Base-by-base conservation (phyloP, 2,888 invertebrate genomes). In the Dasypogon diadema region DNA sequence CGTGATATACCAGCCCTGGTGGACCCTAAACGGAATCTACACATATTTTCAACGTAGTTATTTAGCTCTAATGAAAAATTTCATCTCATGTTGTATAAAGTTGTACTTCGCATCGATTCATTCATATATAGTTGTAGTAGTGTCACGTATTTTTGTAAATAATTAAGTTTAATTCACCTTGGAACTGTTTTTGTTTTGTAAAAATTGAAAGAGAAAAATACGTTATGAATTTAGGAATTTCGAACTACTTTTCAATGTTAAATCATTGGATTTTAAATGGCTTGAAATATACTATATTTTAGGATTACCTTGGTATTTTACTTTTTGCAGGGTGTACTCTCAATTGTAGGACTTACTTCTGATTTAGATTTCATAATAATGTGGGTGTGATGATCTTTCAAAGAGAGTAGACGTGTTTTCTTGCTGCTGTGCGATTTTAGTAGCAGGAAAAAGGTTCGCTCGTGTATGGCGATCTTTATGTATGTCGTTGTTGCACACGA, bases 51-150 rank as follows among this genome's bases (percentile, higher is more conserved):
- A 58, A 34, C 2, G 16, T 56, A 56, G 26, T n/a, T 24, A 22
- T 24, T 58, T 30, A 58, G 58, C 18, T 58, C 8, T 4, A 26
- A 30, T 5, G 4, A 8, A 8, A 5, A 58, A 2, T 12, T 37
- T 60, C 60, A 60, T 21, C 21, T 42, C 60, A 60, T 37, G 60
- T 18, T 60, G 60, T 60, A 60, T 16, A 60, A 60, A 60, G 18
- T 2, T 42, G 18, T 60, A 10, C 21, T 26, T 18, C 12, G 3
- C 37, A 30, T 60, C 37, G 37, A 60, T 34, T 30, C 58, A 26
- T 26, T 26, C 58, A 37, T 10, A 42, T 22, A 24, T 55, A 18
- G 21, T 34, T 14, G 21, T 21, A n/a, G 18, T 37, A 18, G 37
- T 16, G 10, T 2, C 2, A 3, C 37, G 21, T 30, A 1, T 37